Evolutionary conservation across 2,888 invertebrate genomes (phyloP), one percentile per base, ranked within the genome.

Genomic region (Eupeodes luniger): DNA sequence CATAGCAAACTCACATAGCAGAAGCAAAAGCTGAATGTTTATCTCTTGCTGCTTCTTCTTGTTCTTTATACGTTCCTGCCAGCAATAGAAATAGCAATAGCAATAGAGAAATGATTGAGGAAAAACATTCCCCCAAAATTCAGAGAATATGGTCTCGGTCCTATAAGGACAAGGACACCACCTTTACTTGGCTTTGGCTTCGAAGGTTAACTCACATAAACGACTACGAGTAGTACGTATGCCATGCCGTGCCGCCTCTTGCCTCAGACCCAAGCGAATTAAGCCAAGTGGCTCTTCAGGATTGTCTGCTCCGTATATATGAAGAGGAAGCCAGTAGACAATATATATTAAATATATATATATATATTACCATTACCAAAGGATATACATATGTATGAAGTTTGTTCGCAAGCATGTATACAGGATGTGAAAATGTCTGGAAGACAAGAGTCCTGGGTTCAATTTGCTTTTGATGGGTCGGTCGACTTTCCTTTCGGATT

Each of bases 391-490:
- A 57, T 47, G 19, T 57, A 19, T 57, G n/a, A n/a, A 47, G 44
- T 47, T 59, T 72, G 72, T 59, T 57, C 57, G 47, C 72, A 59
- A 34, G 75, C 44, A 59, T 74, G 67, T 78, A 77, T 67, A 74
- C 59, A 77, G 88, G 78, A 88, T 88, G 88, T 78, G 79, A 88
- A 85, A 88, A 88, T 88, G 85, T 88, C 88, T 88, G 85, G 88
- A 88, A 88, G 88, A 88, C 85, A 88, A 81, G 55, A 55, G 85
- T 88, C 53, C 88, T 85, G 67, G 81, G 67, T 88, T 74, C 34
- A 78, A 77, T 85, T 88, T 87, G 84, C 76, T 79, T 70, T 74
- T 67, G 85, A 64, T 85, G 76, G 87, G 40, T 70, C 19, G 85
- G 88, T 85, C 85, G 88, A 85, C 78, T 85, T 88, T 88, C 85